Evolutionary conservation across 2,113 vertebrate genomes (phyloP).

Genomic region (Gracilinanus agilis): DNA sequence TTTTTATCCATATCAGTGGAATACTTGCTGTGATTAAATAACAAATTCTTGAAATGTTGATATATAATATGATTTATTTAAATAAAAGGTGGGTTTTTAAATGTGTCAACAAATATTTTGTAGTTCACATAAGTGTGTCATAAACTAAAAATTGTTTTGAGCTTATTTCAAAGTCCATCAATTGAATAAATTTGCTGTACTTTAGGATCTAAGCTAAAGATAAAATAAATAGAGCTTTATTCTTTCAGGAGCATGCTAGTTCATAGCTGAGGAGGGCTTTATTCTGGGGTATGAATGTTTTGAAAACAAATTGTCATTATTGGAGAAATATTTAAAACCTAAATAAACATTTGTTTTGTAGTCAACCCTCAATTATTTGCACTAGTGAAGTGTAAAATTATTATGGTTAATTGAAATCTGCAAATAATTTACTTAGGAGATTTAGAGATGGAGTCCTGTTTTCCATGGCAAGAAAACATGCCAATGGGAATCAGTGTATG

Average conservation of each 20-base stretch:
- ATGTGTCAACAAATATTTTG: not conserved
- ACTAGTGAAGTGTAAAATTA: slow-evolving; percentile 2
- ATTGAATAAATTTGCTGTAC: not conserved
- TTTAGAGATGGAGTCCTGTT: not conserved
- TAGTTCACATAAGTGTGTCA: not conserved
- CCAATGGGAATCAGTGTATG: not conserved
- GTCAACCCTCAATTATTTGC: not conserved
- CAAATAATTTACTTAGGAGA: not conserved
- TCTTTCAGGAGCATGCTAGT: not conserved
- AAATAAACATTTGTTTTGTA: not conserved
- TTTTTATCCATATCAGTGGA: not conserved
- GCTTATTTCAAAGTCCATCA: not conserved
- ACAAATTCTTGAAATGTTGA: not conserved
- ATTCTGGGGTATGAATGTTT: not conserved
- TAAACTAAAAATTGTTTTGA: not conserved
- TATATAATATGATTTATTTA: not conserved
- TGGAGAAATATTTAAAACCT: not conserved
- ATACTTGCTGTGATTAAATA: not conserved
- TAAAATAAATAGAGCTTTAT: not conserved
- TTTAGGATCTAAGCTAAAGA: not conserved
- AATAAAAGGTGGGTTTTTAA: not conserved
- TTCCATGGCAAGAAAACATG: not conserved
- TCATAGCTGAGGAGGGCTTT: not conserved
- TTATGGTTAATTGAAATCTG: not conserved
- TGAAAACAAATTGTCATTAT: not conserved